phyloP scores from a whole-genome alignment of 2,797 vertebrate genomes.

The Sebastes itinus region DNA sequence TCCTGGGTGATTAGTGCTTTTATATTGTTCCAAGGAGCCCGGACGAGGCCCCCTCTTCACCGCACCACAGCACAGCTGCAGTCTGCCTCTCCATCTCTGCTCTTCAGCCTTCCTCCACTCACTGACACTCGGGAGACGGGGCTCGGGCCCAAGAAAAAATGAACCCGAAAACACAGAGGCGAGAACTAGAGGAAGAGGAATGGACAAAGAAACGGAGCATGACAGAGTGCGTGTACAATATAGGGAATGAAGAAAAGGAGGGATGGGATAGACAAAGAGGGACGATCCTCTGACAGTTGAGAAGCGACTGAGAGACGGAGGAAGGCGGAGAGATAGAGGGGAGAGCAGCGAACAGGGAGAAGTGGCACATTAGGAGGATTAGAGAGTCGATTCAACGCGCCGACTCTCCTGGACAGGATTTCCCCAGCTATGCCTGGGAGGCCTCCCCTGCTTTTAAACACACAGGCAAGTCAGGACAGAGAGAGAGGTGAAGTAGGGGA shows the following conservation, averaged over 20 bases:
- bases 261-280: constrained; percentile 5
- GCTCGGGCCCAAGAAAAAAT: constrained; percentile 31
- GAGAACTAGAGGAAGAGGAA: constrained; percentile 18
- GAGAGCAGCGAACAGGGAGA: constrained; percentile 33
- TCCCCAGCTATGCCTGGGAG: constrained; percentile 69
- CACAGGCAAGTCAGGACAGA: constrained; percentile 69
- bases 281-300: constrained; percentile 17
- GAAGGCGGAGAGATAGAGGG: constrained; percentile 13
- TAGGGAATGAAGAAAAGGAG: not conserved
- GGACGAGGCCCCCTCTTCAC: constrained; percentile 76
- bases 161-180: constrained; percentile 20
- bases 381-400: constrained; percentile 58
- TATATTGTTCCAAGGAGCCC: constrained; percentile 80
- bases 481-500: constrained; percentile 30
- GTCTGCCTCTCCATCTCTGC: constrained; percentile 72
- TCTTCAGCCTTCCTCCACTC: constrained; percentile 63
- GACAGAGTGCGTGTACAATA: not conserved
- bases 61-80: constrained; percentile 75
- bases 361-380: constrained; percentile 68
- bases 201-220: not conserved
- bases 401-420: constrained; percentile 63
- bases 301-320: not conserved
- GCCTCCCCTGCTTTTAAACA: constrained; percentile 63
- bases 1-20: constrained; percentile 80
- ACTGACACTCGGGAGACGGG: constrained; percentile 43